phyloP scores from a whole-genome alignment of 1,140 invertebrate species.

The Holotrichia oblita region DNA sequence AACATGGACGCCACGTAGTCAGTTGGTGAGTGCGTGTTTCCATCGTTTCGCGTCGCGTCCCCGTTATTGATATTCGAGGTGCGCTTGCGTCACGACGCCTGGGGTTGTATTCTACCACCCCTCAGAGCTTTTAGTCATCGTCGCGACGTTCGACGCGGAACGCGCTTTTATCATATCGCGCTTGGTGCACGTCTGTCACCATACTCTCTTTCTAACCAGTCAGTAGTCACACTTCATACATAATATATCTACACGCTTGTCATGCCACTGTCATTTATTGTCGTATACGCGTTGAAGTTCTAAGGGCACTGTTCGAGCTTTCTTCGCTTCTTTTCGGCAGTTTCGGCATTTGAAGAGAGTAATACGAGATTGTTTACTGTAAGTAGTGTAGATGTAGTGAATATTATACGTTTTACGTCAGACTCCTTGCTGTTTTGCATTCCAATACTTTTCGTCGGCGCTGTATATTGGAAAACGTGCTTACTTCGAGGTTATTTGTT shows the following conservation, averaged over 20 bases:
- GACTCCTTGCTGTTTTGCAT: neutral
- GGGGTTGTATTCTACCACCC: slow-evolving; percentile 21
- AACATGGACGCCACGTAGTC: slow-evolving; percentile 20
- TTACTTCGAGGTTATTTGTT: slow-evolving; percentile 27
- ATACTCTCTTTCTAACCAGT: slow-evolving; percentile 2
- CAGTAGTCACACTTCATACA: neutral
- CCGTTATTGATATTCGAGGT: slow-evolving; percentile 34
- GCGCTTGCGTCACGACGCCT: slow-evolving; percentile 30
- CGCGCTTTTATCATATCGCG: slow-evolving; percentile 11
- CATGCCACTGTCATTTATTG: slow-evolving; percentile 14
- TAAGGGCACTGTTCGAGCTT: neutral
- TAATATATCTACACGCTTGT: neutral
- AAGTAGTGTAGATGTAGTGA: neutral
- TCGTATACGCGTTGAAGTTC: slow-evolving; percentile 11
- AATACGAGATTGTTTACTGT: slow-evolving; percentile 22
- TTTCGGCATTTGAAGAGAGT: neutral
- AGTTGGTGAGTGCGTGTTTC: slow-evolving; percentile 34
- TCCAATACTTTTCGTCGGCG: neutral
- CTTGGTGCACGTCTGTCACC: slow-evolving; percentile 1
- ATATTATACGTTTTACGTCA: neutral
- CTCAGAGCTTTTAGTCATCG: slow-evolving; percentile 28
- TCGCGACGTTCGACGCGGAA: slow-evolving; percentile 16
- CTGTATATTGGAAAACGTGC: slow-evolving; percentile 17
- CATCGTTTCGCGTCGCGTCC: slow-evolving; percentile 24
- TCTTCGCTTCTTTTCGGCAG: slow-evolving; percentile 1